phyloP scores from a whole-genome alignment of 2,113 vertebrate genomes.

The Suricata suricatta region DNA sequence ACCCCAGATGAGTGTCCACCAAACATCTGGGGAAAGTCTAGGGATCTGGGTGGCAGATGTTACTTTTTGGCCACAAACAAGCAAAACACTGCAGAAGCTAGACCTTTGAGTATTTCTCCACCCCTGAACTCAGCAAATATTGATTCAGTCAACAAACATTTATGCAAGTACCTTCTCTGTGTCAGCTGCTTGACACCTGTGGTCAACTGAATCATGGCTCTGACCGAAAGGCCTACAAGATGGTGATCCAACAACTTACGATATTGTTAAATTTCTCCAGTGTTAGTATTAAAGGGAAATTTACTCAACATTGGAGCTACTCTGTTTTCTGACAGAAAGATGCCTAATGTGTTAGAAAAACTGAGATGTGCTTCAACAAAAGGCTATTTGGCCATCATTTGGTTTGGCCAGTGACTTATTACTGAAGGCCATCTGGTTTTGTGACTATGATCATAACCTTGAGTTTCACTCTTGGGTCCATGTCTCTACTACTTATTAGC shows the following conservation, averaged over 20 bases:
- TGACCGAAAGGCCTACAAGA: neutral
- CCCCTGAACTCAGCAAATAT: neutral
- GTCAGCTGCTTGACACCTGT: neutral
- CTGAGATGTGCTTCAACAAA: neutral
- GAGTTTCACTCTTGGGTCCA: neutral
- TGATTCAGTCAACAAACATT: neutral
- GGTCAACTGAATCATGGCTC: neutral
- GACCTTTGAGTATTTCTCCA: neutral
- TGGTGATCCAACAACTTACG: neutral
- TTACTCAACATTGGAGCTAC: neutral
- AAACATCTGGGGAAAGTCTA: neutral
- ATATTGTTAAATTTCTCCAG: neutral
- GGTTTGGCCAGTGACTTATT: neutral
- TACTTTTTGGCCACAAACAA: neutral
- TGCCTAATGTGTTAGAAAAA: constrained; percentile 28
- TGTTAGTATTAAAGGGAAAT: neutral
- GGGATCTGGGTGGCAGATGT: neutral
- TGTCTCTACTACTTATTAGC: neutral
- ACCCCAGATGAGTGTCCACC: neutral
- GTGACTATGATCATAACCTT: neutral
- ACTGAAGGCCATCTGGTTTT: neutral
- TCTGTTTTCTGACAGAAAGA: constrained; percentile 41
- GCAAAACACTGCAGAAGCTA: neutral
- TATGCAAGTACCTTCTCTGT: neutral
- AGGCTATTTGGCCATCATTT: neutral